Evolutionary conservation across 2,888 invertebrate genomes (phyloP).

Genomic region (Saturnia pavonia): DNA sequence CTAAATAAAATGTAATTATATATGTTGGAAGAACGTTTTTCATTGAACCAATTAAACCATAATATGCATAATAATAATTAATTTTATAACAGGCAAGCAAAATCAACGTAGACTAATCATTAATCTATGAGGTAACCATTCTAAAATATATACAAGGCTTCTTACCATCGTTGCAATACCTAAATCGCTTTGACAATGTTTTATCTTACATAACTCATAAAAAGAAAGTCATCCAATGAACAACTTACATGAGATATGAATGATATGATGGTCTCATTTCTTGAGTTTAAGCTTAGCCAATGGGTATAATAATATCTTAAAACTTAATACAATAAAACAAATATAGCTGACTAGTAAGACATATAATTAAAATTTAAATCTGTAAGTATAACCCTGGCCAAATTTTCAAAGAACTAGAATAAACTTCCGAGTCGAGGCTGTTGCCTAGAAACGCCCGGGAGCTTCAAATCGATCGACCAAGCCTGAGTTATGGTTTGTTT

Average conservation of each 20-base stretch:
- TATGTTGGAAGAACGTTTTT: background rate
- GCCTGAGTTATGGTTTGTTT: conserved; percentile 28
- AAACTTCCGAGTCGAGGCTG: conserved; percentile 14
- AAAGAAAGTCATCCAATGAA: background rate
- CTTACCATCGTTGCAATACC: background rate
- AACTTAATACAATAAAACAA: background rate
- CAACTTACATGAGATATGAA: background rate
- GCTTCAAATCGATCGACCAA: conserved; percentile 35
- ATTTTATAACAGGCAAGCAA: background rate
- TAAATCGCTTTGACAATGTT: background rate
- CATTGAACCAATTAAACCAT: background rate
- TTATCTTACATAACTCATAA: background rate
- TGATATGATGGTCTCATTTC: no score
- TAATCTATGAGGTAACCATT: background rate
- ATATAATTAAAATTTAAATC: background rate
- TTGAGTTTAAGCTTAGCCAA: background rate
- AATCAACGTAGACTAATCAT: no score
- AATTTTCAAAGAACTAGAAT: conserved; percentile 5
- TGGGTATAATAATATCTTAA: background rate
- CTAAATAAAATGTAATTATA: conserved; percentile 26
- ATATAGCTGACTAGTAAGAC: background rate
- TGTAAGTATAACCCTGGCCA: background rate
- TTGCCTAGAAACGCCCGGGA: conserved; percentile 15
- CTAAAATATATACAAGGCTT: background rate
- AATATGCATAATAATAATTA: background rate